Percentiles rank a stretch among this genome's conserved stretches.
Evolutionary conservation across 2,888 invertebrate species (phyloP).

Genomic region (Clanis bilineata): DNA sequence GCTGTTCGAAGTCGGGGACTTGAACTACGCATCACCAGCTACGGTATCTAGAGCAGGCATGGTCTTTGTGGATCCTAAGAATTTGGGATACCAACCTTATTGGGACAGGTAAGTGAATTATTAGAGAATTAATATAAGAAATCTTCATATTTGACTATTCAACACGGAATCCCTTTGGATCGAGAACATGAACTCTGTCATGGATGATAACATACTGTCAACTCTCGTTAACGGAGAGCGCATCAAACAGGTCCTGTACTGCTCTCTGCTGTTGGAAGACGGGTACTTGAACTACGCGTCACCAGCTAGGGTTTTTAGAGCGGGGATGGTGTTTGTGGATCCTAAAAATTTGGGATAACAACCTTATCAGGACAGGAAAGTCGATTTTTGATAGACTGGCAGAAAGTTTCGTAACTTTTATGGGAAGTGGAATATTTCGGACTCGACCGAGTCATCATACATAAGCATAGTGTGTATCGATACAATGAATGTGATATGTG

Average conservation of each 20-base stretch:
- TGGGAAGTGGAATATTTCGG: no score
- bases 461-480: no score
- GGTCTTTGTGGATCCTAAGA: slow-evolving; percentile 97
- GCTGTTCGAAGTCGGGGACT: slow-evolving; percentile 94
- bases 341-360: slow-evolving; percentile 94
- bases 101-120: slow-evolving; percentile 84
- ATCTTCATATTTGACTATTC: not conserved
- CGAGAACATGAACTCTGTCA: not conserved
- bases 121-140: not conserved
- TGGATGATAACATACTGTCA: slow-evolving; percentile 51
- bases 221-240: slow-evolving; percentile 48
- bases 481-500: no score
- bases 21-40: slow-evolving; percentile 95
- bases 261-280: slow-evolving; percentile 91
- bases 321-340: slow-evolving; percentile 97
- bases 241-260: not conserved
- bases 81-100: slow-evolving; percentile 92
- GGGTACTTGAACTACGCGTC: slow-evolving; percentile 95
- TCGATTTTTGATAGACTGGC: no score
- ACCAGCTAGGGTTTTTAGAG: slow-evolving; percentile 95
- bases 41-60: slow-evolving; percentile 96
- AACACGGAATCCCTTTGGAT: not conserved
- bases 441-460: no score
- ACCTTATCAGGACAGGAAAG: slow-evolving; percentile 89
- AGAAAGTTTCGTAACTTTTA: no score